phyloP scores from a whole-genome alignment of 2,797 vertebrate species.

The Cynopterus sphinx region DNA sequence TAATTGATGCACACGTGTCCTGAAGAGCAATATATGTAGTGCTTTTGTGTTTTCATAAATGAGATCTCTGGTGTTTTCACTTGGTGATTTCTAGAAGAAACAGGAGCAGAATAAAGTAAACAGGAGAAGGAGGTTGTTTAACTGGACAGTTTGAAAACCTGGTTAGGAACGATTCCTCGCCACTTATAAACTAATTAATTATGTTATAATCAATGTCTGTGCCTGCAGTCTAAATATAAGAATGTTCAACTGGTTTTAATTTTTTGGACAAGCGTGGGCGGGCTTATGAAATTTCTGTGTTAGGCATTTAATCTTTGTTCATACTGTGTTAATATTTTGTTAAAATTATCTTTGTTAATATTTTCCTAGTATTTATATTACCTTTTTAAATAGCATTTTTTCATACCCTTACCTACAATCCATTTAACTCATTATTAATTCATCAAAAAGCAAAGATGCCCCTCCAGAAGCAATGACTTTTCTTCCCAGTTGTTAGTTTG shows the following conservation, averaged over 20 bases:
- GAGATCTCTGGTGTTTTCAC: not conserved
- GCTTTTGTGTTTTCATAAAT: slow-evolving; percentile 25
- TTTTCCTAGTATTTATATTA: not conserved
- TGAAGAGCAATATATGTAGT: not conserved
- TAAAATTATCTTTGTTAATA: not conserved
- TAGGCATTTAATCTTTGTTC: slow-evolving; percentile 33
- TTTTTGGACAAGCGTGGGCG: not conserved
- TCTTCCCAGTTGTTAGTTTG: not conserved
- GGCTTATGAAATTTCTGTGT: not conserved
- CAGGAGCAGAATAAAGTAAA: slow-evolving; percentile 5
- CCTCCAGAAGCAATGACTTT: not conserved
- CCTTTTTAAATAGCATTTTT: slow-evolving; percentile 49
- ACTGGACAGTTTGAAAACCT: slow-evolving; percentile 11
- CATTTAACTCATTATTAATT: slow-evolving; percentile 7
- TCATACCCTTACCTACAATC: not conserved
- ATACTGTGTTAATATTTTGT: too few relatives aligned
- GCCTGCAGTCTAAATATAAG: not conserved
- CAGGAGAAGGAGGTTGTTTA: slow-evolving; percentile 4
- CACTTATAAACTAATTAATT: not conserved
- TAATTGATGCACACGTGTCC: slow-evolving; percentile 9
- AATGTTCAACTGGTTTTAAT: not conserved
- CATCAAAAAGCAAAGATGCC: slow-evolving; percentile 6
- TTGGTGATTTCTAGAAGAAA: slow-evolving; percentile 18
- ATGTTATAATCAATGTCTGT: not conserved
- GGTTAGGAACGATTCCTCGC: not conserved